phyloP scores from a whole-genome alignment of 2,113 vertebrate genomes.

The Panthera tigris region DNA sequence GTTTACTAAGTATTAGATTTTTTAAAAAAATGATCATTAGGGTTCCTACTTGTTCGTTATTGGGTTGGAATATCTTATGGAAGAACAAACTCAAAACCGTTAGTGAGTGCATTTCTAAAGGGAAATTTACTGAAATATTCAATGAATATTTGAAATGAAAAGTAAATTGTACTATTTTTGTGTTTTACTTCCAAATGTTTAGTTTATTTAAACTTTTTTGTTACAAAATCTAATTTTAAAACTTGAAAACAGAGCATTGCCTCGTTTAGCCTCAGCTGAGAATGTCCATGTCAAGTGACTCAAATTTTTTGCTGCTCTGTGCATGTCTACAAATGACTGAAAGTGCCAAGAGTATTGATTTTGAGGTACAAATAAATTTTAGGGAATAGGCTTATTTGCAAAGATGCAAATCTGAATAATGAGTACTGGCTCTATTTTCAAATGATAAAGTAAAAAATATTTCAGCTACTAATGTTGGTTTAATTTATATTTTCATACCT shows the following conservation, averaged over 20 bases:
- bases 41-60: not conserved
- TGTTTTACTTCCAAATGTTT: constrained; percentile 24
- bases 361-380: constrained; percentile 20
- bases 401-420: not conserved
- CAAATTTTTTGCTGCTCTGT: not conserved
- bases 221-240: constrained; percentile 37
- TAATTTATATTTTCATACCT: constrained; percentile 46
- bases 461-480: not conserved
- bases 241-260: not conserved
- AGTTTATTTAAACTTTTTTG: constrained; percentile 42
- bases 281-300: not conserved
- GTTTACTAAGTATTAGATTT: not conserved
- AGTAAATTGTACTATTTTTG: not conserved
- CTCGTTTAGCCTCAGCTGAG: not conserved
- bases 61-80: not conserved
- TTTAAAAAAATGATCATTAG: not conserved
- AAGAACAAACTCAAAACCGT: constrained; percentile 35
- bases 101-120: constrained; percentile 6
- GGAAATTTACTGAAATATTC: constrained; percentile 37
- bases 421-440: not conserved
- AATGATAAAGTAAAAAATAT: constrained; percentile 16
- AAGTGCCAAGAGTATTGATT: not conserved
- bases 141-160: constrained; percentile 27
- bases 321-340: not conserved
- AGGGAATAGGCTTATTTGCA: not conserved